phyloP scores from a whole-genome alignment of 2,888 invertebrate species.

The Pherbina coryleti region DNA sequence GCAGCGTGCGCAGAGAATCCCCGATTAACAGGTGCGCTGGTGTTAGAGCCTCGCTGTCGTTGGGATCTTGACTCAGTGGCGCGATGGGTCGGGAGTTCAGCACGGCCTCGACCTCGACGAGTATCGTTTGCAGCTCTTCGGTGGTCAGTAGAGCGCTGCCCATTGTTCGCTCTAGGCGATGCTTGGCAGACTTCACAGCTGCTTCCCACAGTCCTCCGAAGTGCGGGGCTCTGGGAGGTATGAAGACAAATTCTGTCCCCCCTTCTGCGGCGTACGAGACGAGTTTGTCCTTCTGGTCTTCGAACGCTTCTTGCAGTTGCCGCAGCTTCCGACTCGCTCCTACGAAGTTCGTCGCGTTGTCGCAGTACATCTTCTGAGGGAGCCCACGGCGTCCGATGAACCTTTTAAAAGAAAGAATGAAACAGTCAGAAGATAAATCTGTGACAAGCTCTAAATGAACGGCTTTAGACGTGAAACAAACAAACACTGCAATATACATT shows the following conservation, averaged over 20 bases:
- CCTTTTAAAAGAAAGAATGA: constrained; percentile 37
- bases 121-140: constrained; percentile 16
- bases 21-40: constrained; percentile 28
- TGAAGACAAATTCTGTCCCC: constrained; percentile 6
- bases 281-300: background rate
- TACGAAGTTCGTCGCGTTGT: constrained; percentile 28
- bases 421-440: constrained; percentile 26
- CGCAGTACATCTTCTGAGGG: constrained; percentile 26
- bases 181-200: constrained; percentile 16
- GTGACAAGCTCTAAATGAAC: constrained; percentile 36
- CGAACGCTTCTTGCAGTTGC: background rate
- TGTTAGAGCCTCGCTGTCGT: constrained; percentile 42
- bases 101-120: constrained; percentile 43
- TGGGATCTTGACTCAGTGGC: constrained; percentile 41
- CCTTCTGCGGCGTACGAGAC: background rate
- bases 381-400: constrained; percentile 40
- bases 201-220: constrained; percentile 28
- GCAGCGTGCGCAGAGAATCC: background rate
- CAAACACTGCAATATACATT: constrained; percentile 28
- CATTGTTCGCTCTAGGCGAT: constrained; percentile 1
- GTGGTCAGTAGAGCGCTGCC: background rate
- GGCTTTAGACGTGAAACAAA: constrained; percentile 36
- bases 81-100: constrained; percentile 49
- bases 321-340: constrained; percentile 29
- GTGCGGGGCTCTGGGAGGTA: constrained; percentile 28